phyloP scores from a whole-genome alignment of 2,113 vertebrate genomes.

The Nycticorax nycticorax region DNA sequence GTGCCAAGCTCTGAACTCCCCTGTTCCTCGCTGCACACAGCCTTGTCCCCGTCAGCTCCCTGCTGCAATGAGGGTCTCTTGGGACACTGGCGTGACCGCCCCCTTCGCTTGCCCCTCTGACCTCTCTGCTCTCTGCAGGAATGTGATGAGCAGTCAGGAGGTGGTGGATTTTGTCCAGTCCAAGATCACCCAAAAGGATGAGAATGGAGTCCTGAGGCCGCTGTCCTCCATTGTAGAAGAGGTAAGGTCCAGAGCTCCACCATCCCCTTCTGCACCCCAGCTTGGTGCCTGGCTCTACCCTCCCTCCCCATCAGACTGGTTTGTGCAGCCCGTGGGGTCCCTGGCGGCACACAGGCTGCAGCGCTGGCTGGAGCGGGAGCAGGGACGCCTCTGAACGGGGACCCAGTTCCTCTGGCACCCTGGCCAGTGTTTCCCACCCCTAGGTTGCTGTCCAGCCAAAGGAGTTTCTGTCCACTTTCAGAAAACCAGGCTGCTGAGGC shows the following conservation, averaged over 20 bases:
- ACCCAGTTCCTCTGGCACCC: not conserved
- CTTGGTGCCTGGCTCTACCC: not conserved
- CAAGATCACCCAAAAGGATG: constrained; percentile 85
- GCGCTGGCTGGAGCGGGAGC: not conserved
- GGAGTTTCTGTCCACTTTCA: not conserved
- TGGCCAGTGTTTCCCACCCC: not conserved
- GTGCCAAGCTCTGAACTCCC: not conserved
- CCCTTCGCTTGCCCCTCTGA: not conserved
- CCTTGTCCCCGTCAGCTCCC: not conserved
- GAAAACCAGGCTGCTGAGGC: not conserved
- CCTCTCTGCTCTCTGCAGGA: constrained; percentile 75
- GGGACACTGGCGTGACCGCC: not conserved
- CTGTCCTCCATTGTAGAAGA: constrained; percentile 94
- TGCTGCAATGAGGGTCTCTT: not conserved
- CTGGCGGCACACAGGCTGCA: not conserved
- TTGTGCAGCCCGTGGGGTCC: not conserved
- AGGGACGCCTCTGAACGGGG: not conserved
- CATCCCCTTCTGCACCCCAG: not conserved
- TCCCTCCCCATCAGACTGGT: not conserved
- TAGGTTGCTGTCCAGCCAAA: not conserved
- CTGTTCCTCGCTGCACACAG: accelerated
- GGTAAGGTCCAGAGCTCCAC: constrained; percentile 68
- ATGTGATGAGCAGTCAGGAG: constrained; percentile 98
- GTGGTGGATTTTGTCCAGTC: constrained; percentile 96
- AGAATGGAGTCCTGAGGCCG: constrained; percentile 78